Evolutionary conservation across 2,888 invertebrate species (phyloP), one percentile per base, ranked within the genome.

Genomic region (Vandiemenella viatica): DNA sequence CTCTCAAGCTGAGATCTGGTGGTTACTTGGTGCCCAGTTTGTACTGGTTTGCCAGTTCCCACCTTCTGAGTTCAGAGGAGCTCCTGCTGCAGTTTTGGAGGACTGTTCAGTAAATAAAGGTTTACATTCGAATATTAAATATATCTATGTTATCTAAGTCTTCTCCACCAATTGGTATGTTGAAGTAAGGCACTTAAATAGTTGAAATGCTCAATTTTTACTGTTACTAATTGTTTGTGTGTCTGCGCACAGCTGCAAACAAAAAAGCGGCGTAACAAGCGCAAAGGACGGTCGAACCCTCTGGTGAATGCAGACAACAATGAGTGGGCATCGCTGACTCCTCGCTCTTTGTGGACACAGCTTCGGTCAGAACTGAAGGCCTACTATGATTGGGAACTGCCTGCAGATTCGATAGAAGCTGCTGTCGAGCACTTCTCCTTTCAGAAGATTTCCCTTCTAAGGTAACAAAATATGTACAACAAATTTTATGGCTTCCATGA

Each of bases 321-420:
- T 61, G 90, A 89, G 59, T 98, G 96, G 96, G 82, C 88, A 4
- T 75, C 75, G 54, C 71, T 95, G 52, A 91, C 90, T 4, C 86
- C 91, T 0, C 85, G 83, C 63, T 72, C 80, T 4, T 72, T 98
- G 43, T 97, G 96, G 89, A 72, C 79, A 56, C 90, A 90, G 66
- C 79, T 98, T 50, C 80, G 80, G 61, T 74, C 77, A 42, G 93
- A 93, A 62, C 71, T 88, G 15, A 76, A 84, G 68, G 70, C 80
- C 0, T 96, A 96, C 62, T 97, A 86, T 74, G 90, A 91, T 58
- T 96, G 84, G 71, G 86, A 85, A 48, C 70, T 95, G 17, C 75
- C 77, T 37, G 77, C 82, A 51, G 86, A 86, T 56, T 81, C 79
- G 46, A 74, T 93, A 59, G 95, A 96, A 55, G 65, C 75, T 1